A percentile compares a stretch with the other conserved stretches of the same genome.
phyloP scores from a whole-genome alignment of 2,888 invertebrate genomes.

The Hydrotaea diabolus region DNA sequence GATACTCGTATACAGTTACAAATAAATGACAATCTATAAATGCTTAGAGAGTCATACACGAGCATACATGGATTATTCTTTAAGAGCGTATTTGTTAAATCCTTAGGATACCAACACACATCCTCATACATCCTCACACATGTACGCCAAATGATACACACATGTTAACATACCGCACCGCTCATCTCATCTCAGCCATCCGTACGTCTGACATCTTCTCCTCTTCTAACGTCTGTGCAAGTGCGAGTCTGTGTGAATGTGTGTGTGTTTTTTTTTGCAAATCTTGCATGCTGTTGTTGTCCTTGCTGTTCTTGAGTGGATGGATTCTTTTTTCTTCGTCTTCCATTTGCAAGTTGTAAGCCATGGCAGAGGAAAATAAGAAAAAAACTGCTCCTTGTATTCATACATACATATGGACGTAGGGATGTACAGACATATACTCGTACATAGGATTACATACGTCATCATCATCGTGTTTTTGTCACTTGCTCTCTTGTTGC shows the following conservation, averaged over 20 bases:
- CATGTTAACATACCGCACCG: slow-evolving; percentile 25
- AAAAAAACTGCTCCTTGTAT: slow-evolving; percentile 2
- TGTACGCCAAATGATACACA: background rate
- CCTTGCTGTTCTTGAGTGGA: background rate
- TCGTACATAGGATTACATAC: no score
- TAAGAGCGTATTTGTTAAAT: slow-evolving; percentile 22
- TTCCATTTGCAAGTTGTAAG: slow-evolving; percentile 74
- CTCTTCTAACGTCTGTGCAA: no score
- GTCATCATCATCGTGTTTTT: slow-evolving; percentile 47
- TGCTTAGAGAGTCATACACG: background rate
- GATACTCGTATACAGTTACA: background rate
- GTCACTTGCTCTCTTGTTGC: slow-evolving; percentile 56
- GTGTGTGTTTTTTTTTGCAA: slow-evolving; percentile 24
- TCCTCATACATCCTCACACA: background rate
- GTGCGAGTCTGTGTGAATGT: slow-evolving; percentile 8
- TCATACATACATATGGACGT: background rate
- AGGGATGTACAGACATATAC: background rate
- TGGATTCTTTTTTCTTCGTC: slow-evolving; percentile 73
- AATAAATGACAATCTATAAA: slow-evolving; percentile 32
- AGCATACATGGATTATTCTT: slow-evolving; percentile 14
- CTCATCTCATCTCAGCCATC: background rate
- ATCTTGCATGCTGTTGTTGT: slow-evolving; percentile 10
- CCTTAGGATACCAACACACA: slow-evolving; percentile 13
- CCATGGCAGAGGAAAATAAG: slow-evolving; percentile 70
- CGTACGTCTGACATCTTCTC: background rate